These are phyloP conservation scores for Polypterus bichir DNA, from an alignment of 2,113 vertebrate genomes.

Conservation along the genomic window DNA sequence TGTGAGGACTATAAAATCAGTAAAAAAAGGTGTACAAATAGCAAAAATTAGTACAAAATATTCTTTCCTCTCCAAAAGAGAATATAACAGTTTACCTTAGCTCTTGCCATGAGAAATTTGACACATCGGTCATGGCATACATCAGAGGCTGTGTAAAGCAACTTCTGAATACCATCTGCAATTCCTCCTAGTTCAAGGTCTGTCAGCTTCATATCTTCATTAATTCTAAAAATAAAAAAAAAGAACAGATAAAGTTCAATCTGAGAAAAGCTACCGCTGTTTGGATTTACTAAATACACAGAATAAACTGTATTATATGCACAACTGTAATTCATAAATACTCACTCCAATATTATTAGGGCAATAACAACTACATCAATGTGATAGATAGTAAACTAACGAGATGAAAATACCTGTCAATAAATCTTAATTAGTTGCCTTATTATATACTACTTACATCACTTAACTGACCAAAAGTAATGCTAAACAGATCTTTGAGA, in stretches of 20 bases:
- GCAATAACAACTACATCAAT: no score
- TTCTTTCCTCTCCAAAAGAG: no score
- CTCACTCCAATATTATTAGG: neutral
- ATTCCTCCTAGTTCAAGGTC: constrained; percentile 77
- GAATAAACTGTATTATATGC: neutral
- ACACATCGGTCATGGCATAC: constrained; percentile 89
- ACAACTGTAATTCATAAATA: neutral
- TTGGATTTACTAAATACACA: neutral
- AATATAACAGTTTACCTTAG: constrained; percentile 59
- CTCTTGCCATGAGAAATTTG: constrained; percentile 83
- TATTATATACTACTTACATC: no score
- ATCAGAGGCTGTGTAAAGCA: constrained; percentile 75
- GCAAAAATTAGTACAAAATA: no score
- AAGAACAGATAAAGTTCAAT: neutral
- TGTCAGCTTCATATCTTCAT: constrained; percentile 74
- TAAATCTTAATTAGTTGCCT: no score
- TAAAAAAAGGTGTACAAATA: no score
- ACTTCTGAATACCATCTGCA: constrained; percentile 70
- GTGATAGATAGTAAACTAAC: no score
- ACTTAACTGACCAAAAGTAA: no score
- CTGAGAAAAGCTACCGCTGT: neutral
- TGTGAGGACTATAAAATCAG: no score
- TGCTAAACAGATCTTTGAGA: no score
- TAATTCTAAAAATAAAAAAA: constrained; percentile 46
- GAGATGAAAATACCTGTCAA: no score